Base-by-base conservation (phyloP, 1,140 invertebrate genomes). In the Zaprionus camerounensis region DNA sequence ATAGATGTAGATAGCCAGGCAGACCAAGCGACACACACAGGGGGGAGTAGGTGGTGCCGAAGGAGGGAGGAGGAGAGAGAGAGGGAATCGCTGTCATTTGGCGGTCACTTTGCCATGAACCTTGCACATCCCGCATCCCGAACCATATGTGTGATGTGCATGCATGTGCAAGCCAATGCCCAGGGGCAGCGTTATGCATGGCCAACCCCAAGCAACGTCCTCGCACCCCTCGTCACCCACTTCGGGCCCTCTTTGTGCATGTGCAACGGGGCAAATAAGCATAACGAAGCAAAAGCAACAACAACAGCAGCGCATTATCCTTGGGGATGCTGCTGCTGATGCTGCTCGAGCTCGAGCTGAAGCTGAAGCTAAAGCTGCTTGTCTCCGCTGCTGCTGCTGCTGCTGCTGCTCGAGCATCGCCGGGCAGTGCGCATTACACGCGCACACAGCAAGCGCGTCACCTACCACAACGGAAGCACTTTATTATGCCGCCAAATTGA, bases 401-500 rank as follows among this genome's bases (percentile, higher is more conserved):
- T 61, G 63, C 68, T 73, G 53, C 71, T 79, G 44, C 68, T 46
- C 57, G 31, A 53, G 62, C 20, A 34, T 34, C 0, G 31, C 75
- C 15, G 56, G 64, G 70, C 66, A 77, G 70, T 67, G 78, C 82
- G 67, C 81, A 71, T 28, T 28, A 58, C 28, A 31, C 56, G 24
- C 78, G 78, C 75, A 80, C 82, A 71, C 65, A 75, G 76, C 79
- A 82, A 76, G 17, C 24, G 46, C 5, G 17, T 11, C 26, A 55
- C 53, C 63, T 55, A 64, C 70, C 72, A 71, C 71, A 74, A 76
- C 73, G 82, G 84, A 83, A 88, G 72, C 75, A 81, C 85, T 90
- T 90, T 78, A 82, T 90, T 85, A 83, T 81, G 83, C 80, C 81
- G 82, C 85, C 86, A 85, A 90, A 90, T 90, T 90, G 86, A 90